Evolutionary conservation across 2,113 vertebrate species (phyloP).

Genomic region (Hippocampus abdominalis): DNA sequence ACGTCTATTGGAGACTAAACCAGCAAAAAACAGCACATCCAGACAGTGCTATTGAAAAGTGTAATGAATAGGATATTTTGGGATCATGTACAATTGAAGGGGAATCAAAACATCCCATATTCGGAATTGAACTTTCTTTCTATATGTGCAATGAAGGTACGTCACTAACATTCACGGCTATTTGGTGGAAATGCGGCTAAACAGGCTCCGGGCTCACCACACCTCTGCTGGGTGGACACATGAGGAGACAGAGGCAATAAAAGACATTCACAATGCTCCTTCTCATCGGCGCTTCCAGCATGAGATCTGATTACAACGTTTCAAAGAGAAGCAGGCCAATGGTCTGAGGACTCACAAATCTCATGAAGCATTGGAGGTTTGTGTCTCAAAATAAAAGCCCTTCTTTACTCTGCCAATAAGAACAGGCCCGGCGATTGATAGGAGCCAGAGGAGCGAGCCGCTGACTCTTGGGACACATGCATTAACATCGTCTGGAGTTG

Average conservation of each 20-base stretch:
- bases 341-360: conserved; percentile 48
- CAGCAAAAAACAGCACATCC: neutral
- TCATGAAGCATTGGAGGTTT: conserved; percentile 34
- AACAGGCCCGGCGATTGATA: conserved; percentile 38
- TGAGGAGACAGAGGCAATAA: conserved; percentile 59
- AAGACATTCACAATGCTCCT: conserved; percentile 64
- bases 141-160: neutral
- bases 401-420: conserved; percentile 60
- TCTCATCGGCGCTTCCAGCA: conserved; percentile 52
- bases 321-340: conserved; percentile 65
- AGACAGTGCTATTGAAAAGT: neutral
- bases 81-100: neutral
- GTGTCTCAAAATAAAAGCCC: conserved; percentile 33
- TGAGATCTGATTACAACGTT: conserved; percentile 69
- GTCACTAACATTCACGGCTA: conserved; percentile 8
- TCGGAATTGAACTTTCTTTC: neutral
- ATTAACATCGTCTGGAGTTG: conserved; percentile 46
- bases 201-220: conserved; percentile 24
- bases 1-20: too few species aligned
- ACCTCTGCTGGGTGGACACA: conserved; percentile 44
- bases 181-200: neutral
- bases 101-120: neutral
- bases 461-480: conserved; percentile 38
- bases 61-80: neutral
- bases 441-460: conserved; percentile 31